Percentiles rank a stretch among this genome's conserved stretches.
Conservation (phyloP, 2,113 vertebrate species). For the Plestiodon gilberti region DNA sequence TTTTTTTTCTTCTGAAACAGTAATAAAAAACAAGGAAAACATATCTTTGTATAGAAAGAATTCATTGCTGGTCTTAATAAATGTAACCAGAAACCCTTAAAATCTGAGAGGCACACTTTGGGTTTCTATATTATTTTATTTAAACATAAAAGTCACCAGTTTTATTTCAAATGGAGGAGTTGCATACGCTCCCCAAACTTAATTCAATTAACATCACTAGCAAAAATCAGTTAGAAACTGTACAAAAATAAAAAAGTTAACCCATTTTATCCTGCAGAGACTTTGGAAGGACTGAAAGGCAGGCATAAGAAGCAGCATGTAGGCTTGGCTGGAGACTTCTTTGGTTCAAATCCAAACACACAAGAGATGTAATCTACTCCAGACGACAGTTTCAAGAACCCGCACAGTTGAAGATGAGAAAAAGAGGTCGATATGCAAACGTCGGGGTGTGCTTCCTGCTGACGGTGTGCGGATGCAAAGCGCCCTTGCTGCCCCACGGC, state of each 20-base stretch:
- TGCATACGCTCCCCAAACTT: constrained; percentile 79
- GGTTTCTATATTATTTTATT: constrained; percentile 82
- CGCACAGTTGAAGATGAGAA: constrained; percentile 71
- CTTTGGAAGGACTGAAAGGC: constrained; percentile 96
- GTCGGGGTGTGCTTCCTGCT: constrained; percentile 44
- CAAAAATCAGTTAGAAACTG: constrained; percentile 93
- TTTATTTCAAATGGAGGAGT: constrained; percentile 76
- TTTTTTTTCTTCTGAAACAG: constrained; percentile 86
- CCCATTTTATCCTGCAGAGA: constrained; percentile 89
- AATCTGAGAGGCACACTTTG: constrained; percentile 97
- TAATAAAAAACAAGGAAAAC: constrained; percentile 91
- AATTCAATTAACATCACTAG: constrained; percentile 90
- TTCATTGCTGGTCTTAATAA: constrained; percentile 98
- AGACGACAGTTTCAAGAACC: constrained; percentile 75
- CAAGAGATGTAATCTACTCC: constrained; percentile 89
- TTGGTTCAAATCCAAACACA: constrained; percentile 94
- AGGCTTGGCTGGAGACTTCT: constrained; percentile 98
- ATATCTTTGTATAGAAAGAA: constrained; percentile 98
- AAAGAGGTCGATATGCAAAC: constrained; percentile 74
- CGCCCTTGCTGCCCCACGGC: constrained; percentile 30
- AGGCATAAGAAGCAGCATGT: constrained; percentile 97
- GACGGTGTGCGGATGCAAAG: neutral
- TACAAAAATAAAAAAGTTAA: constrained; percentile 89
- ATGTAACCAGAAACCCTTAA: constrained; percentile 97
- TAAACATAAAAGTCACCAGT: constrained; percentile 84